Percentiles rank a stretch among this genome's conserved stretches.
phyloP scores from a whole-genome alignment of 2,113 vertebrate genomes.

The Terrapene triunguis region DNA sequence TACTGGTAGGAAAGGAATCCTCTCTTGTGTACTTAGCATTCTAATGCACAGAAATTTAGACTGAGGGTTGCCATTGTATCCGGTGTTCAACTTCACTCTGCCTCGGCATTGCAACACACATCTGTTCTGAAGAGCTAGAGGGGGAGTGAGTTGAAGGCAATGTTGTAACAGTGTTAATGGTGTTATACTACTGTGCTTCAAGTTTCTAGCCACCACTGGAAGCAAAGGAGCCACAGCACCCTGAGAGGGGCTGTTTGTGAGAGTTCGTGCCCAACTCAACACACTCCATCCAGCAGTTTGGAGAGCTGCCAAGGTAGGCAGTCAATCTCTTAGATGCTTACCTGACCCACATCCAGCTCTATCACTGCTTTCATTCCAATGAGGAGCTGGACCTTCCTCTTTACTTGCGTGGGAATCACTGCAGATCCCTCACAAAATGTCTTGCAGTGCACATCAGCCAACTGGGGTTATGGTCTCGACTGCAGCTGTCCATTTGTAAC shows the following conservation, averaged over 20 bases:
- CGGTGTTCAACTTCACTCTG: fast-evolving
- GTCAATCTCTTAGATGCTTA: neutral
- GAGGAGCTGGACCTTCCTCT: neutral
- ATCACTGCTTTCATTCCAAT: neutral
- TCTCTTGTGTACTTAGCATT: neutral
- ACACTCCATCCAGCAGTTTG: neutral
- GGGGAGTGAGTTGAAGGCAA: neutral
- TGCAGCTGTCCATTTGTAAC: neutral
- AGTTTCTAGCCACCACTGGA: neutral
- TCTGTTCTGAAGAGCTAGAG: neutral
- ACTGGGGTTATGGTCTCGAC: neutral
- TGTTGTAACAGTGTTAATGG: neutral
- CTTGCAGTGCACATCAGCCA: neutral
- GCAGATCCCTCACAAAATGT: neutral
- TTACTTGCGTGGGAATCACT: neutral
- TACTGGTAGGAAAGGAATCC: neutral
- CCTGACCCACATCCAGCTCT: neutral
- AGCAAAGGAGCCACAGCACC: neutral
- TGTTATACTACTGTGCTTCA: neutral
- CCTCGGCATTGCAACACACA: fast-evolving
- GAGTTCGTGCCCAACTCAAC: neutral
- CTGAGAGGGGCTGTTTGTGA: neutral
- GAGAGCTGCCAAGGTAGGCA: neutral
- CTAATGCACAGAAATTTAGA: neutral
- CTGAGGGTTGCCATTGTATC: neutral